Percentiles rank a stretch among this genome's conserved stretches.
Evolutionary conservation across 2,888 invertebrate species (phyloP).

Genomic region (Ligdia adustata): DNA sequence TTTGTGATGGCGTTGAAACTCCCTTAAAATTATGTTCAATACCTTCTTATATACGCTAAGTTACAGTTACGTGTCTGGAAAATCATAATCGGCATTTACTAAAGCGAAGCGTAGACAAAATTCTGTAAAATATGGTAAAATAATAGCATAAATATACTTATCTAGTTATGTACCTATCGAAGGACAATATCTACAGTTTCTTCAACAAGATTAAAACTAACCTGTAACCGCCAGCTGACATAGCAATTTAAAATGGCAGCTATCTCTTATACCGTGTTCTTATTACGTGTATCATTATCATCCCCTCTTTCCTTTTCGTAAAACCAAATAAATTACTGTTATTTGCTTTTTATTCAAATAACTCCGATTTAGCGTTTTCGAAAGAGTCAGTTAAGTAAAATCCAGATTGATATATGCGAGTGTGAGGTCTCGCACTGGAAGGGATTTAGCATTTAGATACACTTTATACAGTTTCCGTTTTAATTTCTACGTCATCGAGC

Average conservation of each 20-base stretch:
- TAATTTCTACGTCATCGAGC: conserved; percentile 71
- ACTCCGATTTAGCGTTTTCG: conserved; percentile 32
- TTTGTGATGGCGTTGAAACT: conserved; percentile 6
- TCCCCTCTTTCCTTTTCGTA: conserved; percentile 16
- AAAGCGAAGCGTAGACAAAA: no score
- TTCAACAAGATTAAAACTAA: no score
- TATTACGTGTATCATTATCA: conserved; percentile 2
- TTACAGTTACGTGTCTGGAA: no score
- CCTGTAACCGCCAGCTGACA: no score
- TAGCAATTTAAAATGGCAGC: background rate
- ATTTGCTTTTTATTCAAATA: conserved; percentile 43
- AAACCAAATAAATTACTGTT: conserved; percentile 32
- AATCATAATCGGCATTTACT: no score
- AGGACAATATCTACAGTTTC: no score
- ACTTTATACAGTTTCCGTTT: conserved; percentile 59
- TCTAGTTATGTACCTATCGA: no score
- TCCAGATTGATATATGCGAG: conserved; percentile 53
- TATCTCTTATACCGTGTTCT: background rate
- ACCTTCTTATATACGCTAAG: background rate
- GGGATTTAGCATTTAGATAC: conserved; percentile 55
- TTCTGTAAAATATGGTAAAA: no score
- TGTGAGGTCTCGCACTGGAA: conserved; percentile 41
- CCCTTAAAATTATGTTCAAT: conserved; percentile 8
- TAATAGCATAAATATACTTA: no score
- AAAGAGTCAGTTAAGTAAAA: conserved; percentile 40